Conservation (phyloP, 2,113 vertebrate genomes). For the Pardalotus punctatus region DNA sequence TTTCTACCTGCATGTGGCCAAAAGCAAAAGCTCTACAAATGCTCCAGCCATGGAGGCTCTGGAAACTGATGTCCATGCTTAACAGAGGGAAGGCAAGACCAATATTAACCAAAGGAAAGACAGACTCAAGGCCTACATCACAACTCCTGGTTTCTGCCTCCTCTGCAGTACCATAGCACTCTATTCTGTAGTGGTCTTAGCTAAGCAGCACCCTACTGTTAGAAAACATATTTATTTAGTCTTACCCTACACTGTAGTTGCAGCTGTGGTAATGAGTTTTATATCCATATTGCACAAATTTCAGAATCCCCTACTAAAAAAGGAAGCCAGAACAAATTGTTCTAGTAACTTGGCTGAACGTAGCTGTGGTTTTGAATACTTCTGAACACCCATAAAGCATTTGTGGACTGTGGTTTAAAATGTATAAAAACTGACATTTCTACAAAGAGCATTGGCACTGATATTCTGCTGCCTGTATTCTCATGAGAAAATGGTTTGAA, state of each 20-base stretch:
- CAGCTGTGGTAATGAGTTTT: neutral
- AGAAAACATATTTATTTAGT: neutral
- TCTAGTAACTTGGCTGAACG: neutral
- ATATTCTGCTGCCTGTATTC: neutral
- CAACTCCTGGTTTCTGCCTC: neutral
- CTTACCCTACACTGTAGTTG: neutral
- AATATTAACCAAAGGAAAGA: neutral
- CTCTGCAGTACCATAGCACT: neutral
- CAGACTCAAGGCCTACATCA: neutral
- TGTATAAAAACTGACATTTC: neutral
- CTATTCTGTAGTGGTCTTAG: neutral
- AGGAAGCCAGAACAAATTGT: neutral
- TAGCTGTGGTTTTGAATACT: neutral
- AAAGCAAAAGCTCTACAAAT: neutral
- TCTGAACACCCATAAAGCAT: neutral
- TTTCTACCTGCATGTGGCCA: neutral
- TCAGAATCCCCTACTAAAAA: neutral
- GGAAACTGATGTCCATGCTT: neutral
- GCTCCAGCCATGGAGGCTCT: neutral
- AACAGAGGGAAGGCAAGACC: neutral
- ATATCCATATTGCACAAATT: neutral
- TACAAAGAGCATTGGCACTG: neutral
- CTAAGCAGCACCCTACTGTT: neutral
- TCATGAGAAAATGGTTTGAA: neutral
- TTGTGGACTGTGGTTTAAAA: neutral